Evolutionary conservation across 1,140 invertebrate genomes (phyloP), one percentile per base, ranked within the genome.

Genomic region (Yoshiicerus persimilis): DNA sequence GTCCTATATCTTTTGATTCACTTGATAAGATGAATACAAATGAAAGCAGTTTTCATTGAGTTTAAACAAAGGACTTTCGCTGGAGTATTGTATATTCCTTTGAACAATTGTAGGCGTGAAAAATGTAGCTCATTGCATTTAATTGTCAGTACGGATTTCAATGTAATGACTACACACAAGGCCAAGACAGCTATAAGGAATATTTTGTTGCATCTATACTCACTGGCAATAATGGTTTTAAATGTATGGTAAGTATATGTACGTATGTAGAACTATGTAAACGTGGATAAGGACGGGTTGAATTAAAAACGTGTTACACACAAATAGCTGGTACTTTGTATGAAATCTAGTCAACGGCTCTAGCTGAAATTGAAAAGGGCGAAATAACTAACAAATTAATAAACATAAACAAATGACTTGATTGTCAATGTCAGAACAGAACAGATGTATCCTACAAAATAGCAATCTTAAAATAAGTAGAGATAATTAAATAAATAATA

Each of bases 401-500:
- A 77, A 36, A 32, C n/a, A n/a, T n/a, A n/a, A n/a, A 27, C 36
- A 80, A n/a, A 36, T 80, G 75, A 80, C 75, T 80, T 80, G 75
- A 80, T 80, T 80, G 75, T 80, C 75, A 80, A 80, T 80, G 75
- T 80, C 75, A 80, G 32, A 80, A 80, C 16, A 80, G 75, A 80
- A 80, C 75, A 80, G 34, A 80, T 80, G 75, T 80, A 80, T 80
- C 75, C 75, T 80, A 80, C 38, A 23, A 80, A 80, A 80, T 80
- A 80, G 75, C 75, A 80, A 80, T 80, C 75, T 80, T 80, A 38
- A 38, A n/a, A 36, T 80, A 80, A 20, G 3, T 80, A 80, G 10
- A n/a, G 23, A n/a, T 20, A 36, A 23, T 36, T 9, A 36, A 32
- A 25, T 66, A 66, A 27, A 30, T n/a, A n/a, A n/a, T 66, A 66